phyloP scores from a whole-genome alignment of 2,888 invertebrate species.

The Biston stratarius region DNA sequence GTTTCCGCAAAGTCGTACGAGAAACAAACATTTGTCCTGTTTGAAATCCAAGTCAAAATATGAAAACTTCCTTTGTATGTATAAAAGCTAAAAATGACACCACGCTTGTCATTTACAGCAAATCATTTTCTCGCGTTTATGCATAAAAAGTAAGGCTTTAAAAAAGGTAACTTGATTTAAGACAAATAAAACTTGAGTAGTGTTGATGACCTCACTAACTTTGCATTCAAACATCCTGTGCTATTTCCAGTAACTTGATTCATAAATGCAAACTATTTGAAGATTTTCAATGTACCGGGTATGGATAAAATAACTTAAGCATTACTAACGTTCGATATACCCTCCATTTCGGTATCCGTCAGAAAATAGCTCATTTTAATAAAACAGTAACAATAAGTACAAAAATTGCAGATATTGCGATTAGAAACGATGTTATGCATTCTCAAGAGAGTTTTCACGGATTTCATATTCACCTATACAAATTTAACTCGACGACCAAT shows the following conservation, averaged over 20 bases:
- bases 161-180: no score
- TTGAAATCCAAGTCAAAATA: no score
- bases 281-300: slow-evolving; percentile 19
- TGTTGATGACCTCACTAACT: no score
- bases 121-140: no score
- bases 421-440: not conserved
- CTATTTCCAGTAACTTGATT: slow-evolving; percentile 28
- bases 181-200: no score
- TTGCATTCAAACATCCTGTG: not conserved
- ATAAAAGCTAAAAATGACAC: no score
- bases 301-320: slow-evolving; percentile 17
- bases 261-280: slow-evolving; percentile 40
- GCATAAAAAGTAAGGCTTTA: no score
- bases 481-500: not conserved
- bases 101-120: no score
- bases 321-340: not conserved
- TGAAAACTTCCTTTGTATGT: no score
- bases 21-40: not conserved
- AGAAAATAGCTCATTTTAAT: slow-evolving; percentile 12
- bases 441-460: not conserved
- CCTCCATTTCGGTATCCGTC: slow-evolving; percentile 15
- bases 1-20: not conserved
- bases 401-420: slow-evolving; percentile 9
- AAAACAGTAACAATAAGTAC: slow-evolving; percentile 8
- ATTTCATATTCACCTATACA: not conserved